Evolutionary conservation across 2,888 invertebrate species (phyloP), one percentile per base, ranked within the genome.

Genomic region (Trichacis sp.): DNA sequence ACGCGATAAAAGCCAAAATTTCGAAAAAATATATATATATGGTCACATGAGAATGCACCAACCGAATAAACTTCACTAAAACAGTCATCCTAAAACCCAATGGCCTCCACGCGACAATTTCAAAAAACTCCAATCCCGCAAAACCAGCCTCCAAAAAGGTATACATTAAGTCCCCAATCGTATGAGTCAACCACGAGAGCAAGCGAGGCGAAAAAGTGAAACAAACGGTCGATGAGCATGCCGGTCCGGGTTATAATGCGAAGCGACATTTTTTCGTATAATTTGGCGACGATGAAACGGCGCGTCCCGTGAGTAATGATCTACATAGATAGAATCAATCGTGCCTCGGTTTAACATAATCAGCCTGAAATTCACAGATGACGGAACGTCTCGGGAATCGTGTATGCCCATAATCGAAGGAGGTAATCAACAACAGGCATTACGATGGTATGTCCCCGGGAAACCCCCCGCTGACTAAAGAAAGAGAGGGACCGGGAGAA

Each of bases 361-460:
- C 24, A 40, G 14, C 24, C 14, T 14, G 47, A 24, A 48, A 33
- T 30, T 49, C 38, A 33, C 33, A 36, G 24, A 46, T 45, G 45
- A 45, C 45, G 12, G 45, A 18, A 20, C 20, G 19, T 18, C 45
- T 19, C n/a, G 6, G n/a, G 14, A 15, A 42, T 58, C 58, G 60
- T 64, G 63, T 68, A 64, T 68, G 68, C 67, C 69, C 66, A 64
- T 69, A 64, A 65, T 63, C 64, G 65, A 50, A 47, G 63, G 56
- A 63, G 66, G 60, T 40, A 59, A 66, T 66, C 70, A 72, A 73
- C 73, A 74, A 65, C 66, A 60, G 72, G 71, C 76, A 77, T 77
- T 76, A 76, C 74, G 75, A 69, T 75, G 75, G 74, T 77, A 76
- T 78, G 77, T 79, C 79, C 75, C 75, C 73, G 74, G 65, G 77